Evolutionary conservation across 2,113 vertebrate genomes (phyloP), one percentile per base, ranked within the genome.

Genomic region (Labrus mixtus): DNA sequence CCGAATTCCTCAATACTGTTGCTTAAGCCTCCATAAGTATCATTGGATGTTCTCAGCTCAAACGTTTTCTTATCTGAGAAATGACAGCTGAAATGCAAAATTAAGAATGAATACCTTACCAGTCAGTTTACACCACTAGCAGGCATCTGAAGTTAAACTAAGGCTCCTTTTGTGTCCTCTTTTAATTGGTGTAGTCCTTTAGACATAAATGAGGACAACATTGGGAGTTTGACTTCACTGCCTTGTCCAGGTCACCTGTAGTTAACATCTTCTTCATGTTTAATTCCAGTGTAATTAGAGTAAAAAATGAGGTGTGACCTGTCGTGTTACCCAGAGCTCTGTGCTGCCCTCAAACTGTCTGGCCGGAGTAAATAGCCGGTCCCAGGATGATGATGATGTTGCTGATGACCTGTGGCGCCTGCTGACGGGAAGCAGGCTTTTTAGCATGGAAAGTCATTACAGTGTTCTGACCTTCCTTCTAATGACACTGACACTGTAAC

Each of bases 391-490:
- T 67, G 56, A 78, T 57, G 68, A 73, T 76, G 46, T 48, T 62
- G 54, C 43, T 72, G 69, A 81, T 85, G 76, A 84, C 75, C 77
- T 77, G 72, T 72, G 61, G 64, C 7, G 50, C 66, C 36, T n/a
- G 50, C 77, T 94, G 91, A 92, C 90, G 92, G 68, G 72, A 72
- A 87, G 69, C 86, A 87, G 73, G 78, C 78, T 68, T 68, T 82
- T 88, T 79, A 87, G 61, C 50, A 84, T 86, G 86, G 91, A 91
- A 91, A 94, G 58, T 68, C 86, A 93, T 86, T 91, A 92, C 81
- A 81, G 83, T 57, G 51, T 78, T 59, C 57, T 85, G 74, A 84
- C 78, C 60, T 89, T 86, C n/a, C 53, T 36, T 78, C 76, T 81
- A 81, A 89, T 81, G 79, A 84, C 82, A 13, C 41, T 55, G 25